Evolutionary conservation across 2,113 vertebrate genomes (phyloP), one percentile per base, ranked within the genome.

Genomic region (Tricholaema leucomelas): DNA sequence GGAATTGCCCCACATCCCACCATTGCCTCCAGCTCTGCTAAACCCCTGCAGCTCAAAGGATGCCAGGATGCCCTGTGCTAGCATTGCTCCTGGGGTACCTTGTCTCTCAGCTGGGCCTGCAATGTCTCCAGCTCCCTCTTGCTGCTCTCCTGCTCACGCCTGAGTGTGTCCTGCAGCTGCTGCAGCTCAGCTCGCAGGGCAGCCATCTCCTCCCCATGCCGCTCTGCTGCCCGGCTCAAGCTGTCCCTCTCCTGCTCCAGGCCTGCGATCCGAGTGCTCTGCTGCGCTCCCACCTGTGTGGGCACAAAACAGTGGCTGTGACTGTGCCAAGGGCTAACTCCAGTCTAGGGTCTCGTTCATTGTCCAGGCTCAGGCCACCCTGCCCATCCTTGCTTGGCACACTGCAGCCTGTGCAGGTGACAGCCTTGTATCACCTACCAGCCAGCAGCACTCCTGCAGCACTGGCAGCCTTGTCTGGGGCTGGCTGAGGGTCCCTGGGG

Each of bases 61-160:
- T 4, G 21, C 42, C 27, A 4, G 31, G 42, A 27, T 21, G 10
- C 15, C 25, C 10, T 1, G 1, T 21, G 30, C 30, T 14, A 1
- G 56, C 1, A 1, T 17, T 23, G 58, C 19, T 60, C 19, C 12
- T 9, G 0, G 4, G 73, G 40, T 83, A 98, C 98, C 98, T 98
- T 98, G 83, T 98, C 97, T 38, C 97, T 98, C 93, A 99, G 98
- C 84, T 95, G 96, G 69, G 96, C 97, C 96, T 97, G 98, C 69
- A 99, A 91, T 2, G 88, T 77, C 94, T 98, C 97, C 4, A 98
- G 96, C 7, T 96, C 92, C 89, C 94, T 97, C 82, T 96, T 97
- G 9, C 98, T 96, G 60, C 96, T 98, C 92, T 97, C 98, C 96
- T 98, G 95, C 90, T 98, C 85, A 0, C 4, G 91, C 27, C 97